These are phyloP conservation scores for Tricholaema leucomelas DNA, from an alignment of 2,113 vertebrate species.

Conservation along the genomic window DNA sequence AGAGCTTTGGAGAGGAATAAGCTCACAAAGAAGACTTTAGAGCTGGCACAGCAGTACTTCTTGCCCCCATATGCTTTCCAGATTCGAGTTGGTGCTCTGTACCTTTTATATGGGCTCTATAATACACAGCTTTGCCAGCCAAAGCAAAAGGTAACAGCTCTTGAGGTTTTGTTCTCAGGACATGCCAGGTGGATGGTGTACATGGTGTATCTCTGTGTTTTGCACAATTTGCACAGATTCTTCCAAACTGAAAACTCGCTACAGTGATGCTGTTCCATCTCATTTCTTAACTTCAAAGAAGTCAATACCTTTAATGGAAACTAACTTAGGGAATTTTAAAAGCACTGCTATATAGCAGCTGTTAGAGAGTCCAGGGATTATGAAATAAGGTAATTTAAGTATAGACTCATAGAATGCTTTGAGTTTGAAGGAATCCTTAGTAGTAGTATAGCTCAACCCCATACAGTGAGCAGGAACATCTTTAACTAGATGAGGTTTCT, in stretches of 20 bases:
- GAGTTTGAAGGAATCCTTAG: too few species aligned
- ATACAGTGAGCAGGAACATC: too few species aligned
- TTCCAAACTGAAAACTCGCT: background rate
- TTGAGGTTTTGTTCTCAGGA: background rate
- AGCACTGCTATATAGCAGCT: background rate
- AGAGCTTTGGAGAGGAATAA: slow-evolving; percentile 75
- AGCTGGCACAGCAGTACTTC: slow-evolving; percentile 79
- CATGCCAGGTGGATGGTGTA: background rate
- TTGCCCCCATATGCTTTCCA: slow-evolving; percentile 91
- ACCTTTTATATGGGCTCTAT: slow-evolving; percentile 88
- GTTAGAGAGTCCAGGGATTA: background rate
- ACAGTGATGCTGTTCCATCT: background rate
- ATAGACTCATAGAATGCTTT: too few species aligned
- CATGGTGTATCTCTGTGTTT: background rate
- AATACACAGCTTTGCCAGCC: slow-evolving; percentile 81
- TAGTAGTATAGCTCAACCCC: too few species aligned
- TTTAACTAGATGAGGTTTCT: too few species aligned
- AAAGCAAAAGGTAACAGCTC: slow-evolving; percentile 83
- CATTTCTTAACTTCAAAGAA: background rate
- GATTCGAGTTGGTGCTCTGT: slow-evolving; percentile 91
- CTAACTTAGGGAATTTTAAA: background rate
- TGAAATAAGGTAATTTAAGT: background rate
- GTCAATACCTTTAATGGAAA: background rate
- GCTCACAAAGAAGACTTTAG: slow-evolving; percentile 82
- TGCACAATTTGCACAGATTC: background rate